phyloP scores from a whole-genome alignment of 2,113 vertebrate genomes.

The Triplophysa dalaica region DNA sequence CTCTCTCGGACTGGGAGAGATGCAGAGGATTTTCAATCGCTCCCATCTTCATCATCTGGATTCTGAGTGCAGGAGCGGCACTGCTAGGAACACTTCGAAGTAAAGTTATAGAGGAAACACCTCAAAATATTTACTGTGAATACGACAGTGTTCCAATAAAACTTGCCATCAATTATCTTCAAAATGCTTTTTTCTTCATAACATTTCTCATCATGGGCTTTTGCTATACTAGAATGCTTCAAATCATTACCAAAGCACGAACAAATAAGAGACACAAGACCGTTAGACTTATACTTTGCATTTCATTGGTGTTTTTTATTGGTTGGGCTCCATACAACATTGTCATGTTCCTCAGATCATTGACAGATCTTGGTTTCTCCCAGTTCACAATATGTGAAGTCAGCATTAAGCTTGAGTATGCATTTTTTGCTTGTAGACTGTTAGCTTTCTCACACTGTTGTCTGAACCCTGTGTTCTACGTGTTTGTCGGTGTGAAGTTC shows the following conservation, averaged over 20 bases:
- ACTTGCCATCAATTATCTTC: slow-evolving; percentile 41
- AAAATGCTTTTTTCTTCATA: slow-evolving; percentile 78
- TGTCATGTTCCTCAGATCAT: slow-evolving; percentile 73
- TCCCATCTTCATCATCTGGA: slow-evolving; percentile 68
- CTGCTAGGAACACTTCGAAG: slow-evolving; percentile 74
- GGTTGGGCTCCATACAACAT: slow-evolving; percentile 91
- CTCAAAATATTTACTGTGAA: slow-evolving; percentile 60
- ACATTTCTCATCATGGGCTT: slow-evolving; percentile 77
- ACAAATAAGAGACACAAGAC: slow-evolving; percentile 79
- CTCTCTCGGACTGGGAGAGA: slow-evolving; percentile 65
- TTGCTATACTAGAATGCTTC: slow-evolving; percentile 81
- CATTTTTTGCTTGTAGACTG: slow-evolving; percentile 74
- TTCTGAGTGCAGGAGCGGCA: slow-evolving; percentile 72
- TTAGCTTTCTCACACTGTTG: slow-evolving; percentile 89
- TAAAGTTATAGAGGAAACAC: slow-evolving; percentile 21
- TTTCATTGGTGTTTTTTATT: slow-evolving; percentile 82
- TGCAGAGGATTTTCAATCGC: slow-evolving; percentile 18
- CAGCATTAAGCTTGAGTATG: slow-evolving; percentile 63
- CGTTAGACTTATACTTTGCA: slow-evolving; percentile 81
- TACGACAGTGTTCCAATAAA: slow-evolving; percentile 61
- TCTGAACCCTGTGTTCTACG: slow-evolving; percentile 89
- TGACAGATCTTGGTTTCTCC: slow-evolving; percentile 27
- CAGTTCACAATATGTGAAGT: slow-evolving; percentile 61
- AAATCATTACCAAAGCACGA: slow-evolving; percentile 70
- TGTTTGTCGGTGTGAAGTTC: slow-evolving; percentile 88